A percentile compares a stretch with the other conserved stretches of the same genome.
phyloP scores from a whole-genome alignment of 2,888 invertebrate genomes.

The Melanophora roralis region DNA sequence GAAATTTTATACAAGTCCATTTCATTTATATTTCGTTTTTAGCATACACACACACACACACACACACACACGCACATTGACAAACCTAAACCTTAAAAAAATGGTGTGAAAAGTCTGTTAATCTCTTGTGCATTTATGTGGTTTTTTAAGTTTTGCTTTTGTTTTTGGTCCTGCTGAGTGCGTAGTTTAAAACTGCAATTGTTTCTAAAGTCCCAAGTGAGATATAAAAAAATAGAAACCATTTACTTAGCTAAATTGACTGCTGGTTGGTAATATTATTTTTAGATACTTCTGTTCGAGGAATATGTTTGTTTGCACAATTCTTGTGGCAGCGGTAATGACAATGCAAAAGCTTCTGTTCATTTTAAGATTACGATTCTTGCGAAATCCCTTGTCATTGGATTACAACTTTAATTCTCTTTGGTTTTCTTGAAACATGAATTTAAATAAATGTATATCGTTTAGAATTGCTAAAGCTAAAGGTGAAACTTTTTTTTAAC shows the following conservation, averaged over 20 bases:
- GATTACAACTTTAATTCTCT: constrained; percentile 26
- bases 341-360: constrained; percentile 34
- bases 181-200: constrained; percentile 32
- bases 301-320: not conserved
- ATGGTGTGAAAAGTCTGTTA: constrained; percentile 28
- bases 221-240: not conserved
- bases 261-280: constrained; percentile 27
- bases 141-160: constrained; percentile 15
- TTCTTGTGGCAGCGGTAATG: constrained; percentile 26
- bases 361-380: constrained; percentile 35
- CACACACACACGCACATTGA: not conserved
- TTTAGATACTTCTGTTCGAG: not conserved
- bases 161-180: not conserved
- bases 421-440: too few relatives aligned
- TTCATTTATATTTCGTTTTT: not conserved
- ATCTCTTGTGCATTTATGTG: constrained; percentile 51
- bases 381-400: constrained; percentile 45
- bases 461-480: too few relatives aligned
- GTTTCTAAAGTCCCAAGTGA: not conserved
- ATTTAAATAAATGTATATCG: too few relatives aligned
- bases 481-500: too few relatives aligned
- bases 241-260: constrained; percentile 53
- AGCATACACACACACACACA: not conserved
- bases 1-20: constrained; percentile 1
- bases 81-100: not conserved